Base-by-base conservation (phyloP, 2,797 vertebrate genomes). In the Gymnodraco acuticeps region DNA sequence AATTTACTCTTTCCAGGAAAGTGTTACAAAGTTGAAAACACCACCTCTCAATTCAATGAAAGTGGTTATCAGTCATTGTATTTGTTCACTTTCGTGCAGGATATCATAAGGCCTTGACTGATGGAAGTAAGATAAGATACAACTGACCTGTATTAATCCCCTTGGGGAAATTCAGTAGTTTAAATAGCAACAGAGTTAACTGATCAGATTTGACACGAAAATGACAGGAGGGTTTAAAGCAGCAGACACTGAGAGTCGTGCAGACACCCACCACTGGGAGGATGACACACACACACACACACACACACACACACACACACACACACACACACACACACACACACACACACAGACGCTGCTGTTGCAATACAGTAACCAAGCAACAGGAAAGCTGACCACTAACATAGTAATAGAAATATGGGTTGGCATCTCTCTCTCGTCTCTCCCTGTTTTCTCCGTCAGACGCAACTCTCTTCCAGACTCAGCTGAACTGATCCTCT, bases 311-410 rank as follows among this genome's bases (percentile, higher is more conserved):
- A 27, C 27, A 27, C 23, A 27, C 23, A 27, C 23, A 27, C 23
- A 27, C n/a, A n/a, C 23, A 27, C 23, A 27, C 23, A 27, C 81
- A 67, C 23, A 27, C 23, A 27, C 23, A 93, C 89, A 90, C 90
- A 92, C 33, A 38, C 23, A 27, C 23, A 27, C 23, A 27, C 81
- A 67, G 81, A 87, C 65, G 83, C 83, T 78, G 84, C 84, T 81
- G 83, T 87, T 89, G 83, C 85, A 87, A 83, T 81, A 80, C 86
- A 79, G 92, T 92, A 93, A 88, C 92, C 80, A 89, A 89, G 92
- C 91, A 93, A 93, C 92, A 91, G 87, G 88, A 92, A 90, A 81
- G 68, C 88, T 92, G 92, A 92, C 92, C 91, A 87, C 83, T 93
- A 90, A 91, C 89, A 82, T 88, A 76, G 63, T 92, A 88, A 88